Evolutionary conservation across 2,797 vertebrate genomes (phyloP), one percentile per base, ranked within the genome.

Genomic region (Macropus fuliginosus): DNA sequence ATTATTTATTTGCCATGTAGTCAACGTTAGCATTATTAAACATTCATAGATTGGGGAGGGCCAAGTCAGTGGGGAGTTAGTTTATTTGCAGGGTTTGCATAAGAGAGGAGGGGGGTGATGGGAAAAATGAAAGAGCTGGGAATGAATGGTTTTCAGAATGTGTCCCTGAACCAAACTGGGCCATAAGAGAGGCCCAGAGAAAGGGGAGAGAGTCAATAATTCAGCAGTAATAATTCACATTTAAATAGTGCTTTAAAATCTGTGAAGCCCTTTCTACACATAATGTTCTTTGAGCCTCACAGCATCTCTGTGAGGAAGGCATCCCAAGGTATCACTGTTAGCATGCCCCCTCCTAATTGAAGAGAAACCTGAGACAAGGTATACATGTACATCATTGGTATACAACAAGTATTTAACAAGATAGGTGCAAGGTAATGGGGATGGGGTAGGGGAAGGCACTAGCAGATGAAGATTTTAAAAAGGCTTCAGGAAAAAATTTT

Each of bases 11-110:
- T 97, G 57, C 9, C 93, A 16, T 0, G 57, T 3, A 95, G 50
- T n/a, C 95, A 92, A 55, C 6, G 59, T 89, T 54, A 94, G 3
- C 3, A 66, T 66, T 56, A 90, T 56, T 55, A 89, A 62, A 95
- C 66, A 92, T 96, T 92, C 55, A 90, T 91, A 93, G 14, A 16
- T 57, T 21, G 31, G 46, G 1, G 31, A 55, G 11, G 28, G 90
- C 90, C 50, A 91, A 91, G 31, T 91, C 90, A 91, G 31, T 21
- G 54, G 93, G 16, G 3, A 0, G 24, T 91, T 89, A 54, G 18
- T 0, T 0, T n/a, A 50, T 28, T 96, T 55, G 91, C 59, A 95
- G 56, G 14, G 93, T 28, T 92, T 89, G 2, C 0, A 40, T 55
- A 4, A 52, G 28, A 24, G 34, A 66, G 4, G 40, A 87, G 74